Conservation (phyloP, 2,113 vertebrate genomes). For the Salvelinus fontinalis region DNA sequence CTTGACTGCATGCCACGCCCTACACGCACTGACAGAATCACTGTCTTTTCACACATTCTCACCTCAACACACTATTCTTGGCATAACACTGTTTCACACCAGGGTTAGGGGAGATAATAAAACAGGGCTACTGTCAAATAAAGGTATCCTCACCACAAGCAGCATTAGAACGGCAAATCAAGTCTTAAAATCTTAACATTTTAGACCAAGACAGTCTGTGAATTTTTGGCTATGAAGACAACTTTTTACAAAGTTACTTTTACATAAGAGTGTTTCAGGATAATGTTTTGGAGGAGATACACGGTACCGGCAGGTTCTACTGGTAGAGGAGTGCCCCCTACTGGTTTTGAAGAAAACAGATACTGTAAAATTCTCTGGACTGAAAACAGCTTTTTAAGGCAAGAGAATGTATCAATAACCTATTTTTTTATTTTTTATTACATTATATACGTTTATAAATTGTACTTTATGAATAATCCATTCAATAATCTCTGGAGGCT, state of each 20-base stretch:
- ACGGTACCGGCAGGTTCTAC: conserved; percentile 14
- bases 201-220: conserved; percentile 4
- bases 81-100: conserved; percentile 17
- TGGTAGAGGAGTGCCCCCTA: conserved; percentile 70
- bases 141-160: not conserved
- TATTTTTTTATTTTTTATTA: no score
- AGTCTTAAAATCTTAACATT: not conserved
- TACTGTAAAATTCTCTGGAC: not conserved
- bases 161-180: not conserved
- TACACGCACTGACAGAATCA: conserved; percentile 8
- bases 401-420: no score
- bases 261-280: not conserved
- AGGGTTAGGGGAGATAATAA: not conserved
- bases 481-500: no score
- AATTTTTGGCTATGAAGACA: not conserved
- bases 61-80: conserved; percentile 24
- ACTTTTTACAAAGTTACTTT: not conserved
- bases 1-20: conserved; percentile 27
- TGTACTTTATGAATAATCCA: no score
- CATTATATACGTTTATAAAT: no score
- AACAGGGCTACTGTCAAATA: not conserved
- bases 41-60: conserved; percentile 31
- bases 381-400: no score
- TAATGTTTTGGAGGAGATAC: conserved; percentile 13
- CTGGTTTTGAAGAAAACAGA: conserved; percentile 38